Conservation (phyloP, 2,888 invertebrate genomes). For the Escarpia spicata region DNA sequence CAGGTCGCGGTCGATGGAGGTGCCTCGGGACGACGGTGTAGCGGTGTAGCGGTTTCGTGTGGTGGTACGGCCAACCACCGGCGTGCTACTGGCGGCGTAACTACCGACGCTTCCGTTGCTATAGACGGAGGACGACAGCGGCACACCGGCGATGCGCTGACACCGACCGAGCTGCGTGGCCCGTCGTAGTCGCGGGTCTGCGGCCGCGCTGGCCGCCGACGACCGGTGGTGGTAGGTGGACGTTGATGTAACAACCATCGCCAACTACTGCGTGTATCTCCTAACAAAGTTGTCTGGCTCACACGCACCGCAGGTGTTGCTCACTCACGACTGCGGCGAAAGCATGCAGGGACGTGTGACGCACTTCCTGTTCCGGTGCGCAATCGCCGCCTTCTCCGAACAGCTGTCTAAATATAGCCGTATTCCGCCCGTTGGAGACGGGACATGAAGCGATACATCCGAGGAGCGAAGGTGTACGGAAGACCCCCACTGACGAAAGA, state of each 20-base stretch:
- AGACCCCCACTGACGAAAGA: background rate
- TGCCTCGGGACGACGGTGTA: background rate
- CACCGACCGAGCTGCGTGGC: background rate
- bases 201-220: background rate
- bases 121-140: background rate
- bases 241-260: background rate
- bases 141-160: background rate
- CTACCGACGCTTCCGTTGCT: slow-evolving; percentile 7
- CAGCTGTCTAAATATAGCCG: slow-evolving; percentile 9
- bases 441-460: background rate
- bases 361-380: background rate
- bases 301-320: background rate
- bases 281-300: background rate
- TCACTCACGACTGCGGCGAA: background rate
- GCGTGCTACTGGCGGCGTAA: background rate
- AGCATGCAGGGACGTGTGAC: background rate
- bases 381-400: background rate
- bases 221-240: background rate
- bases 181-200: background rate
- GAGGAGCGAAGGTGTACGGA: background rate
- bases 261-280: background rate
- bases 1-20: background rate
- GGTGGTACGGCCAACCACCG: background rate
- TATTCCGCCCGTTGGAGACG: background rate
- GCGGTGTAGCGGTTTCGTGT: background rate